Base-by-base conservation (phyloP, 2,113 vertebrate species). In the Pterophyllum scalare region DNA sequence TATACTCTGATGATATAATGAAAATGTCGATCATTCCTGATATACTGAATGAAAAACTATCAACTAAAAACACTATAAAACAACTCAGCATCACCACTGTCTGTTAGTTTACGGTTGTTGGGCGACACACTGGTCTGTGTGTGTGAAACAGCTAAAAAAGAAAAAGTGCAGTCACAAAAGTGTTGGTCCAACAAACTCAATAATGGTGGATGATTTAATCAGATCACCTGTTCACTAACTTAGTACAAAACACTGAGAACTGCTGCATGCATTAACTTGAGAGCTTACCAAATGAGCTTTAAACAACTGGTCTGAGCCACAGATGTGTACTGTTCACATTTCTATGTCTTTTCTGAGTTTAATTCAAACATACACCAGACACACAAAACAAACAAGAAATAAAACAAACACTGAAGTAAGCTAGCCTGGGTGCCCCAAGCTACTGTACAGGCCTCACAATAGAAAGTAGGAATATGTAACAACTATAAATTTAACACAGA, bases 131-230 rank as follows among this genome's bases (percentile, higher is more conserved):
- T 56, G 14, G 8, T 38, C 6, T 11, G 33, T 74, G 83, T 62
- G 87, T 85, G 87, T 78, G 81, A 75, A 75, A 89, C 80, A 77
- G 77, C 9, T 2, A 67, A 67, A 86, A 88, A 79, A 31, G n/a
- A 78, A 86, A 90, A 94, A 92, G 91, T 94, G 93, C 93, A 90
- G 85, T 91, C 82, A 84, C 76, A 85, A 90, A 89, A 91, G 77
- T 85, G 89, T 94, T 94, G 94, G 93, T 94, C 93, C 92, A 84
- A 92, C 75, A 87, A 89, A 93, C 89, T 84, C 85, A 77, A 86
- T 83, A 75, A 86, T 9, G 89, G 89, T 14, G 31, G 67, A 56
- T 83, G 81, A 88, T 67, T 79, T 65, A 79, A 88, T 80, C 86
- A 38, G 65, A 77, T 65, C 12, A n/a, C 54, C 60, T 22, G 65